Conservation (phyloP, 2,888 invertebrate genomes). For the Gerosis bhagava region DNA sequence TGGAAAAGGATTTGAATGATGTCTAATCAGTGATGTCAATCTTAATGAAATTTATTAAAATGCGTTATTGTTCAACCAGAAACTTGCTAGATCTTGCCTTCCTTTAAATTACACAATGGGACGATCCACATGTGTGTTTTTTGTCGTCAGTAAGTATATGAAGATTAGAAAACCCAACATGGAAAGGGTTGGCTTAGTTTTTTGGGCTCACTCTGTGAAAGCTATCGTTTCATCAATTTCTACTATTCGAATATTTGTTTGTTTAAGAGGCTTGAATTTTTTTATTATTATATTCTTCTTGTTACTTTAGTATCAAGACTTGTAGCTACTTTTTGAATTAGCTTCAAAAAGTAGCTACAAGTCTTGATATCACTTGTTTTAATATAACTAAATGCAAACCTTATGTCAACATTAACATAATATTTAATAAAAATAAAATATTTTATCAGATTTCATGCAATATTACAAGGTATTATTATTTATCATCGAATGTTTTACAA, state of each 20-base stretch:
- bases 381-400: no score
- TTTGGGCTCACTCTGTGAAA: conserved; percentile 49
- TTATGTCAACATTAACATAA: no score
- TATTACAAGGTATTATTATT: no score
- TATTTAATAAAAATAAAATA: no score
- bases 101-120: conserved; percentile 69
- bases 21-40: conserved; percentile 74
- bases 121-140: conserved; percentile 65
- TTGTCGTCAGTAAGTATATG: conserved; percentile 57
- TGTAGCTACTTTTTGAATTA: no score
- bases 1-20: conserved; percentile 53
- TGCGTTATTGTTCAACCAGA: conserved; percentile 74
- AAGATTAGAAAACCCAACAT: conserved; percentile 66
- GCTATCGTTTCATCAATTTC: conserved; percentile 65
- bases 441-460: no score
- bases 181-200: conserved; percentile 71
- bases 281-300: neutral
- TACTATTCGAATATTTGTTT: conserved; percentile 47
- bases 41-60: conserved; percentile 79
- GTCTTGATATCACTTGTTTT: no score
- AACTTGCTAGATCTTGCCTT: conserved; percentile 63
- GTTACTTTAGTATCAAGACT: neutral
- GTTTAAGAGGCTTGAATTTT: no score
- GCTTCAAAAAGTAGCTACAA: no score
- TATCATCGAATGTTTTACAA: no score